Base-by-base conservation (phyloP, 2,113 vertebrate genomes). In the Tenrec ecaudatus region DNA sequence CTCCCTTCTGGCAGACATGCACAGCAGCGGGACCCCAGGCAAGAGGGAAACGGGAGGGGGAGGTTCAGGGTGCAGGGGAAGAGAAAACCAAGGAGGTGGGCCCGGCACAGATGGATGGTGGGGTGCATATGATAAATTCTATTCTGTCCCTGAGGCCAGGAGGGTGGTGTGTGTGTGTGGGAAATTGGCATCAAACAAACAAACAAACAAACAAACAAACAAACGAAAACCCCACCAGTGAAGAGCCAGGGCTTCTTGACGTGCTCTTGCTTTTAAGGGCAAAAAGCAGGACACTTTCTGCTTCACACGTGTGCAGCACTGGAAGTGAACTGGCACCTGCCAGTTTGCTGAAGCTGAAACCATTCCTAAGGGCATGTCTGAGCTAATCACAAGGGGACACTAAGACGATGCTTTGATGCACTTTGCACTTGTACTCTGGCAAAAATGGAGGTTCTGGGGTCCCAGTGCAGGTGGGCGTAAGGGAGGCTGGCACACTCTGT, bases 201-300 rank as follows among this genome's bases (percentile, higher is more conserved):
- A 47, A 47, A 47, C 43, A 47, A 47, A 47, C 43, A n/a, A n/a
- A n/a, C n/a, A n/a, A n/a, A n/a, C n/a, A n/a, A 47, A 47, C 43
- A 47, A 47, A 47, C 43, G n/a, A 47, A 47, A 47, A 47, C 43
- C 43, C 43, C 43, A 75, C 19, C 71, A 36, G 53, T 16, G n/a
- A 91, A 80, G 23, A 86, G 0, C 12, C 36, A 53, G 33, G 40
- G 71, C 36, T 75, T 82, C 66, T 53, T 15, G 47, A 38, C 25
- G 5, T 10, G 69, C 29, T 71, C 86, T 92, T n/a, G 79, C 33
- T 66, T 85, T 10, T 14, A 36, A 77, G 40, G 82, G 8, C 84
- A 38, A 93, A 94, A 92, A 64, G 36, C 2, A 47, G 25, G 36
- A 76, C 11, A 29, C 68, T 81, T 85, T 82, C 58, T 73, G 47